Percentiles rank a stretch among this genome's conserved stretches.
Evolutionary conservation across 2,113 vertebrate genomes (phyloP).

Genomic region (Pandion haliaetus): DNA sequence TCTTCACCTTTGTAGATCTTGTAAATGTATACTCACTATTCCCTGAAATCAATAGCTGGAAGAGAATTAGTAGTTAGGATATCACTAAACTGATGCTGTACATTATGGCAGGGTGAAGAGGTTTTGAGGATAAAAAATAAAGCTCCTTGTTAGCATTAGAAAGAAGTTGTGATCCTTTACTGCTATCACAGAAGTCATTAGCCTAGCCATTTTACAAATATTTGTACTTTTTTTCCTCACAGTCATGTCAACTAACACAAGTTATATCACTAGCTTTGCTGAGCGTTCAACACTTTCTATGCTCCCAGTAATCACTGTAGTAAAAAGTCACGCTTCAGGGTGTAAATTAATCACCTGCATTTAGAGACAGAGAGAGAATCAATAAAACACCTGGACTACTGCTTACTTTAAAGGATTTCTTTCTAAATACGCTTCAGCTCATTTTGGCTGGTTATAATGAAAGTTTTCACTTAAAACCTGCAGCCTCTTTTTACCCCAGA

Average conservation of each 20-base stretch:
- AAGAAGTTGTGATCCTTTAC: neutral
- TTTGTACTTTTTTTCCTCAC: neutral
- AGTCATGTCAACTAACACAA: neutral
- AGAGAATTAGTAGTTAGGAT: neutral
- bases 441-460: neutral
- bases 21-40: neutral
- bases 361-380: conserved; percentile 2
- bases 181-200: neutral
- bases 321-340: neutral
- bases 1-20: neutral
- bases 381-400: neutral
- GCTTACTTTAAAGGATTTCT: neutral
- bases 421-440: neutral
- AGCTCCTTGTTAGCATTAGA: neutral
- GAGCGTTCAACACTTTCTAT: neutral
- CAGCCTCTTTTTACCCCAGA: neutral
- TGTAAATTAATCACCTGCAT: conserved; percentile 1
- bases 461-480: neutral
- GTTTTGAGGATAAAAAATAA: neutral
- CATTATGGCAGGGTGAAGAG: neutral
- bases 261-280: neutral
- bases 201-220: neutral
- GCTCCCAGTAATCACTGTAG: neutral
- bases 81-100: neutral
- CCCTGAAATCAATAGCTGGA: neutral